These are phyloP conservation scores for Pteronura brasiliensis DNA, from an alignment of 2,113 vertebrate species.

Conservation along the genomic window DNA sequence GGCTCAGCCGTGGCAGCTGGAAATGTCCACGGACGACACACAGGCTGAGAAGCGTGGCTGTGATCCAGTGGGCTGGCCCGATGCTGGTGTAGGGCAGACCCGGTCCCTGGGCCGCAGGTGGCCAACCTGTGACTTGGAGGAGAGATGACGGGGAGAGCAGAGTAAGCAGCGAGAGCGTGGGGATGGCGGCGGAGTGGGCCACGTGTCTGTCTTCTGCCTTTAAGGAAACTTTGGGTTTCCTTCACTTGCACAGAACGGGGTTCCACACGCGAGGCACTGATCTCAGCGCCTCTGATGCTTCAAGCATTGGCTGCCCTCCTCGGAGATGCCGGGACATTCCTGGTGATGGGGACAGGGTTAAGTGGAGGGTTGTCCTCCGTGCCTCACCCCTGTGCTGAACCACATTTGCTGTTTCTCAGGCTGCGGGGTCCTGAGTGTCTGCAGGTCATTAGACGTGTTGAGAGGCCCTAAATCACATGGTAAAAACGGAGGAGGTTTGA, in stretches of 20 bases:
- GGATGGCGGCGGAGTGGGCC: background rate
- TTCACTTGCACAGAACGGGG: background rate
- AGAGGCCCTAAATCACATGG: background rate
- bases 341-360: too few species aligned
- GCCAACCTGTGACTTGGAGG: background rate
- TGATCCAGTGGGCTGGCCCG: fast-evolving
- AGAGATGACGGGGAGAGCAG: background rate
- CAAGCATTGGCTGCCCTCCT: too few species aligned
- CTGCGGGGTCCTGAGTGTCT: background rate
- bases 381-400: too few species aligned
- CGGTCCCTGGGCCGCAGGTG: background rate
- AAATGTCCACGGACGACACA: background rate
- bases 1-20: background rate
- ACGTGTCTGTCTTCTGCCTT: background rate
- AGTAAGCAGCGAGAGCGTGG: too few species aligned
- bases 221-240: background rate
- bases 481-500: background rate
- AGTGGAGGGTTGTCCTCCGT: background rate
- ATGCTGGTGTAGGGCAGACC: background rate
- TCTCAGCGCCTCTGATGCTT: background rate
- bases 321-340: background rate
- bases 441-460: background rate
- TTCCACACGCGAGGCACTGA: too few species aligned
- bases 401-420: background rate
- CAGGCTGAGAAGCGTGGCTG: background rate